Evolutionary conservation across 2,113 vertebrate genomes (phyloP).

Genomic region (Sebastes fasciatus): DNA sequence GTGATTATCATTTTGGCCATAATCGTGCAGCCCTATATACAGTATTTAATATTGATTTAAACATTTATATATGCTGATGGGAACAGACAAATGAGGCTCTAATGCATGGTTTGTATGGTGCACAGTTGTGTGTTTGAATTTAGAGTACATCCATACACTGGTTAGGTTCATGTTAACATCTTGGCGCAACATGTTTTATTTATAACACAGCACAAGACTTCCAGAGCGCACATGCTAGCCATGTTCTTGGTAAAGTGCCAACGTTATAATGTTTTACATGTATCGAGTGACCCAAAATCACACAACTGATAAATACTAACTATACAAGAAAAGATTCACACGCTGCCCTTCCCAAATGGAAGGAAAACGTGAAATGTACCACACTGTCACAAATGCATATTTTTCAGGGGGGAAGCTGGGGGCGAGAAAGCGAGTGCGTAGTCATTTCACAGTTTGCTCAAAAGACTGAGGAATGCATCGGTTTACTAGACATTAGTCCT

Average conservation of each 20-base stretch:
- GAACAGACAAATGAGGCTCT: background rate
- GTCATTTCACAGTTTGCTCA: conserved; percentile 87
- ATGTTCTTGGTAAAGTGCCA: conserved; percentile 28
- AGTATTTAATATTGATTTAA: background rate
- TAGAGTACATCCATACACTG: background rate
- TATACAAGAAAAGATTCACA: conserved; percentile 61
- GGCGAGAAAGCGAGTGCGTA: conserved; percentile 60
- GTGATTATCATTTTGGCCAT: no score
- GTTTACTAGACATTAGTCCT: conserved; percentile 63
- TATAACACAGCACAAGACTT: background rate
- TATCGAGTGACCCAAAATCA: conserved; percentile 52
- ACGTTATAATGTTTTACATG: conserved; percentile 35
- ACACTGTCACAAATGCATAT: conserved; percentile 81
- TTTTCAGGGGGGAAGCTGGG: conserved; percentile 68
- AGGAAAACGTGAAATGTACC: conserved; percentile 83
- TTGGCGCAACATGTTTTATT: background rate
- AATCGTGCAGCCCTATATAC: background rate
- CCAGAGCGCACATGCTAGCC: background rate
- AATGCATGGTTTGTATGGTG: background rate
- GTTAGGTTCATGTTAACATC: background rate
- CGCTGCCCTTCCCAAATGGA: conserved; percentile 56
- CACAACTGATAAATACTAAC: conserved; percentile 61
- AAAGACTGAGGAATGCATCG: conserved; percentile 81
- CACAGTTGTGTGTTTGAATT: conserved; percentile 8
- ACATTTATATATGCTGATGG: background rate